A percentile compares a stretch with the other conserved stretches of the same genome.
These are phyloP conservation scores for Stomatorhinus walkeri DNA, from an alignment of 2,797 vertebrate species.

Conservation along the genomic window DNA sequence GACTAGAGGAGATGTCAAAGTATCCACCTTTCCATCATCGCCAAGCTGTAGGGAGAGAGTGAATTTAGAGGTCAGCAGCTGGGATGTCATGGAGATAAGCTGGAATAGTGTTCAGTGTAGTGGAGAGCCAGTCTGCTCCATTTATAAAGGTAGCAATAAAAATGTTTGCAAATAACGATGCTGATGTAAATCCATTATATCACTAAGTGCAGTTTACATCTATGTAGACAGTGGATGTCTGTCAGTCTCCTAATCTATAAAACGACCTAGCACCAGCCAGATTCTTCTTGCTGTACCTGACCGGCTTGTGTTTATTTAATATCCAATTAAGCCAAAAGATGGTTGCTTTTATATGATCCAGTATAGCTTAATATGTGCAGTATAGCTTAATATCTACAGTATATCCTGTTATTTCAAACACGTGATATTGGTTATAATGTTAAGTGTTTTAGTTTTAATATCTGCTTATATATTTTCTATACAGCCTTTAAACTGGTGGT, in stretches of 20 bases:
- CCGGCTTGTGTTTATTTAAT: neutral
- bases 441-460: neutral
- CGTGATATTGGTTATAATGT: neutral
- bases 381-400: neutral
- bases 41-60: neutral
- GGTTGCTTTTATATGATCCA: neutral
- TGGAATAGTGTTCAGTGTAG: conserved; percentile 38
- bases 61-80: conserved; percentile 31
- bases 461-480: neutral
- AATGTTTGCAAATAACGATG: conserved; percentile 43
- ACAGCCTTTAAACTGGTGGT: neutral
- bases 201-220: conserved; percentile 56
- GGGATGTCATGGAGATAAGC: conserved; percentile 57
- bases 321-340: neutral
- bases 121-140: conserved; percentile 43
- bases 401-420: neutral
- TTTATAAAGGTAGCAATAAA: conserved; percentile 42
- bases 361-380: neutral
- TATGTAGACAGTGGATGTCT: conserved; percentile 42
- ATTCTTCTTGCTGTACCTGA: neutral
- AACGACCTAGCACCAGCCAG: neutral
- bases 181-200: conserved; percentile 7
- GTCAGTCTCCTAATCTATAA: neutral
- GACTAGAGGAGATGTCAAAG: neutral
- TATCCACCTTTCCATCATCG: neutral